These are phyloP conservation scores for Benitochromis conjunctus DNA, from an alignment of 2,113 vertebrate genomes.

Conservation along the genomic window DNA sequence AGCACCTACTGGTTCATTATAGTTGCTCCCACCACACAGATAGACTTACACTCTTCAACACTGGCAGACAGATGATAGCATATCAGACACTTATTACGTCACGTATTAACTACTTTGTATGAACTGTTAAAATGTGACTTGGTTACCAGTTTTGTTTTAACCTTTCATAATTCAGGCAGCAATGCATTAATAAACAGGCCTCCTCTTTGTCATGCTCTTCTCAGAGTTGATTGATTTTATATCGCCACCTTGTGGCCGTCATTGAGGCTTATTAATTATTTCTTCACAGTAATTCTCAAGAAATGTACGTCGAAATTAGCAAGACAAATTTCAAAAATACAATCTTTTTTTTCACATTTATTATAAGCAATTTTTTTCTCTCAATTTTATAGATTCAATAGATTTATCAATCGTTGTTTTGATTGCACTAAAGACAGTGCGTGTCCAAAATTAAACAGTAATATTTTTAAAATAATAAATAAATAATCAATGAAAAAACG, in stretches of 20 bases:
- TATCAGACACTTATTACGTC: neutral
- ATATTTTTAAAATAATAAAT: neutral
- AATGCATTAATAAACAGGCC: neutral
- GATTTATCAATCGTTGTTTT: neutral
- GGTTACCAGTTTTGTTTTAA: neutral
- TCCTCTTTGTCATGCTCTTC: neutral
- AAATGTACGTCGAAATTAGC: neutral
- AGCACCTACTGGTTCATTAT: neutral
- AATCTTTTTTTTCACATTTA: neutral
- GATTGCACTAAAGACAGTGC: neutral
- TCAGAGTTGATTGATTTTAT: constrained; percentile 37
- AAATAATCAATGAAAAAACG: neutral
- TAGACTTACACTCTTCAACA: neutral
- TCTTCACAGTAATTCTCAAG: neutral
- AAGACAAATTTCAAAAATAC: neutral
- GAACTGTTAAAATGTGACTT: neutral
- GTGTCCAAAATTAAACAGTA: neutral
- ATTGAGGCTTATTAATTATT: neutral
- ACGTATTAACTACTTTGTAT: neutral
- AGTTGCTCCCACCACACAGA: neutral
- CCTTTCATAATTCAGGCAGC: neutral
- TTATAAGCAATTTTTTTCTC: rapidly evolving
- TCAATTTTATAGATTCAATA: neutral
- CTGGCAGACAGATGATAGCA: neutral
- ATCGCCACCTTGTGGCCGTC: constrained; percentile 62